Base-by-base conservation (phyloP, 2,113 vertebrate species). In the Carettochelys insculpta region DNA sequence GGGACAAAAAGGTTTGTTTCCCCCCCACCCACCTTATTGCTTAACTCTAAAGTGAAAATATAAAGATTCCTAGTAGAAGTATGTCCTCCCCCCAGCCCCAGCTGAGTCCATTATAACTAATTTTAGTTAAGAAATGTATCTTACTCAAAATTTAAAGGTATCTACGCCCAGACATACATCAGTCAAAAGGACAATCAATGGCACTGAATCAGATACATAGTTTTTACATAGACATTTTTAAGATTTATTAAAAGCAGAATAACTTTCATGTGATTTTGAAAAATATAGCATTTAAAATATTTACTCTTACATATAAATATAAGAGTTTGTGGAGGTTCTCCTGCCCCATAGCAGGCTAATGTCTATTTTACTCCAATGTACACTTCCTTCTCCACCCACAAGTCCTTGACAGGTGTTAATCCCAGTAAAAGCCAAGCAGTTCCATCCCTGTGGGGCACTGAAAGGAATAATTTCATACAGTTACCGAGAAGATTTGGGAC, bases 401-500 rank as follows among this genome's bases (percentile, higher is more conserved):
- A 45, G 6, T 77, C 84, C 83, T 94, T 89, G 87, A 80, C 88
- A 85, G 92, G 80, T 85, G 95, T 89, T 97, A 97, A 97, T 96
- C 94, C 93, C 94, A 94, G 95, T 96, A 94, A 97, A 97, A 95
- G 78, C 47, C 65, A 89, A n/a, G 82, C 79, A 89, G 92, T 82
- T 52, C 45, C 82, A 96, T 95, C 91, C 90, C 95, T 92, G 92
- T 94, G 88, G 93, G 92, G 90, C 86, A 97, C 94, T 97, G 94
- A 96, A 96, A 96, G 50, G 85, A 98, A 97, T 90, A 75, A 81
- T 93, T 97, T 95, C 90, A 89, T 51, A 89, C 91, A 94, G 92
- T 96, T 96, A 96, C 95, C 88, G 89, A 90, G 82, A 95, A 89
- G 95, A 97, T 97, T 96, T 96, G 51, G 95, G 95, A 94, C 96